phyloP scores from a whole-genome alignment of 2,797 vertebrate genomes.

The Morelia viridis region DNA sequence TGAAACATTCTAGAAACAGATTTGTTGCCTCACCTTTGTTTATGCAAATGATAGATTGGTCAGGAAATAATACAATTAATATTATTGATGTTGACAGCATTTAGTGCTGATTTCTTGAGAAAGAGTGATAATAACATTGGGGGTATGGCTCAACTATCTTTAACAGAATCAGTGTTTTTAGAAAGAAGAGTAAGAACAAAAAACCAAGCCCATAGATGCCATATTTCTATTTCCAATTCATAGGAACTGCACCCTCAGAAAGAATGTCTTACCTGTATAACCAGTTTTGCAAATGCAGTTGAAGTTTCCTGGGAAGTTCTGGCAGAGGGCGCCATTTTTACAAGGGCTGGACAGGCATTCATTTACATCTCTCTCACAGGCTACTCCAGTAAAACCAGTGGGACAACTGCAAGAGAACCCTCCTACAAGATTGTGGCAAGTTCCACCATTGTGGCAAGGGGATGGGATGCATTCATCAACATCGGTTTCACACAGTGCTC shows the following conservation, averaged over 20 bases:
- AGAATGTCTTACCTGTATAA: slow-evolving; percentile 86
- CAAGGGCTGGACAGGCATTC: slow-evolving; percentile 92
- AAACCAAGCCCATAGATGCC: neutral
- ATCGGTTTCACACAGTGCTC: slow-evolving; percentile 87
- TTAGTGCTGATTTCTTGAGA: neutral
- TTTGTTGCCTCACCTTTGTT: neutral
- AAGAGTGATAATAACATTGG: neutral
- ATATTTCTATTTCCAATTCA: neutral
- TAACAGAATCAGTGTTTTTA: neutral
- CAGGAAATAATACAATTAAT: slow-evolving; percentile 6
- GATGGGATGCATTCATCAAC: slow-evolving; percentile 91
- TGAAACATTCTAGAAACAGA: neutral
- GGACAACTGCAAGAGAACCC: slow-evolving; percentile 95
- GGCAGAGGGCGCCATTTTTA: slow-evolving; percentile 88
- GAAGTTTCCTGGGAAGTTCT: slow-evolving; percentile 93
- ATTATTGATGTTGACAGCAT: neutral
- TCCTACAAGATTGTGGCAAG: slow-evolving; percentile 93
- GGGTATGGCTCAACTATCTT: neutral
- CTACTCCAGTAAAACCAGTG: slow-evolving; percentile 93
- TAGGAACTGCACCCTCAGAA: neutral
- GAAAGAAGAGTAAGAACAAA: neutral
- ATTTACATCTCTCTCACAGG: slow-evolving; percentile 94
- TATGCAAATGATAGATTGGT: neutral
- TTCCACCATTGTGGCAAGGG: slow-evolving; percentile 90
- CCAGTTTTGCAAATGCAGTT: slow-evolving; percentile 93